Base-by-base conservation (phyloP, 2,113 vertebrate genomes). In the Brevimyrus niger region DNA sequence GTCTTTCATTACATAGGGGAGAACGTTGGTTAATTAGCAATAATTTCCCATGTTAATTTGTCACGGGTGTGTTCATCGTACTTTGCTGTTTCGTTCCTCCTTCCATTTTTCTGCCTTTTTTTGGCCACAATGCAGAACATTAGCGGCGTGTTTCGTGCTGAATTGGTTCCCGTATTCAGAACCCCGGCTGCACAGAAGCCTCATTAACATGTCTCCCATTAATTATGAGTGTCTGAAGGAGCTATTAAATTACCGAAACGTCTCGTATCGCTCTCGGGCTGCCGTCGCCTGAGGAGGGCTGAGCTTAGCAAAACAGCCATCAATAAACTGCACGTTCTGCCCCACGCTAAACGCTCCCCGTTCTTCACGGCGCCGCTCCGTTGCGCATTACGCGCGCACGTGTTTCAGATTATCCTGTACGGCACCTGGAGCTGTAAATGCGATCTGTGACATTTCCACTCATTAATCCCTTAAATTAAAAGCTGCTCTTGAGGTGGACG, bases 161-260 rank as follows among this genome's bases (percentile, higher is more conserved):
- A 88, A 13, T n/a, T 65, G 87, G 27, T 47, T 21, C 85, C 88
- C 42, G 6, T 83, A 42, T 61, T 15, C 31, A 19, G 9, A 48
- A 86, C 86, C 61, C 61, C 15, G 48, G 65, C 69, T 58, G 89
- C 65, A 53, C 83, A 89, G 47, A 87, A 69, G 69, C 8, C 86
- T 88, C 50, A 61, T 90, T 88, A 88, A 31, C 86, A 58, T 88
- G 50, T 82, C 50, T 80, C 48, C 38, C 89, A 48, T 88, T 61
- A 58, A 80, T 90, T 87, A 88, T 84, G 84, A 55, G 48, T 46
- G 23, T 90, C 89, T 88, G 87, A 83, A 83, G 51, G 86, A 83
- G 76, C 86, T 88, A 38, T 90, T 88, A 46, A 80, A 88, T 88
- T 87, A 90, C 82, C 46, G 55, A 38, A 88, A 83, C 86, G 48